Conservation (phyloP, 2,888 invertebrate genomes). For the Drosophila parthenogenetica region DNA sequence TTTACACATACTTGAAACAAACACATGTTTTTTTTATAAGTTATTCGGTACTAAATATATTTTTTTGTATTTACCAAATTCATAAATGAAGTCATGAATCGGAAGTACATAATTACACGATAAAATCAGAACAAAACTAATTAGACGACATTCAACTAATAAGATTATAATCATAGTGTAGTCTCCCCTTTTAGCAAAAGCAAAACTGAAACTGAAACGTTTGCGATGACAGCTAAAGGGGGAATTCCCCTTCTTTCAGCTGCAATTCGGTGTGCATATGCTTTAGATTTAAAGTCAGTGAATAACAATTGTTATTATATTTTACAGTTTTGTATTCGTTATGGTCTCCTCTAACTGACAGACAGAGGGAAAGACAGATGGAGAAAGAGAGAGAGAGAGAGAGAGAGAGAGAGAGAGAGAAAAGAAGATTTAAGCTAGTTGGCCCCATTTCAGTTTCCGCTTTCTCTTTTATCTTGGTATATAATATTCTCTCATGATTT, state of each 20-base stretch:
- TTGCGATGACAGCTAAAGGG: neutral
- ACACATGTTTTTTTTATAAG: too few species aligned
- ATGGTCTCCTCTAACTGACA: neutral
- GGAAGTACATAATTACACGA: slow-evolving; percentile 7
- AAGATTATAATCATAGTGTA: slow-evolving; percentile 14
- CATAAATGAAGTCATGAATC: neutral
- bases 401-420: too few species aligned
- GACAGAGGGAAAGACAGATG: too few species aligned
- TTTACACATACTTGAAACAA: too few species aligned
- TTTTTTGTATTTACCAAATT: too few species aligned
- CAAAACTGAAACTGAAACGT: too few species aligned
- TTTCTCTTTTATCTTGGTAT: slow-evolving; percentile 1
- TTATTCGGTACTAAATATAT: too few species aligned
- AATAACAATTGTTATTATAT: slow-evolving; percentile 21
- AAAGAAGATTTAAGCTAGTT: neutral
- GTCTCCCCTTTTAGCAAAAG: neutral
- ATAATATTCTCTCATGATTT: slow-evolving; percentile 55
- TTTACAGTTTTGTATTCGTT: slow-evolving; percentile 11
- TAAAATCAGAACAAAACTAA: neutral
- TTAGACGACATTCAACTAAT: slow-evolving; percentile 4
- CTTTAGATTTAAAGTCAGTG: slow-evolving; percentile 1
- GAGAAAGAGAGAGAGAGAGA: neutral
- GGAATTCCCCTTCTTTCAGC: neutral
- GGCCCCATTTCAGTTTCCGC: slow-evolving; percentile 20
- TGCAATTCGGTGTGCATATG: slow-evolving; percentile 1